Percentiles rank a stretch among this genome's conserved stretches.
phyloP scores from a whole-genome alignment of 2,888 invertebrate species.

The Luperina nickerlii region DNA sequence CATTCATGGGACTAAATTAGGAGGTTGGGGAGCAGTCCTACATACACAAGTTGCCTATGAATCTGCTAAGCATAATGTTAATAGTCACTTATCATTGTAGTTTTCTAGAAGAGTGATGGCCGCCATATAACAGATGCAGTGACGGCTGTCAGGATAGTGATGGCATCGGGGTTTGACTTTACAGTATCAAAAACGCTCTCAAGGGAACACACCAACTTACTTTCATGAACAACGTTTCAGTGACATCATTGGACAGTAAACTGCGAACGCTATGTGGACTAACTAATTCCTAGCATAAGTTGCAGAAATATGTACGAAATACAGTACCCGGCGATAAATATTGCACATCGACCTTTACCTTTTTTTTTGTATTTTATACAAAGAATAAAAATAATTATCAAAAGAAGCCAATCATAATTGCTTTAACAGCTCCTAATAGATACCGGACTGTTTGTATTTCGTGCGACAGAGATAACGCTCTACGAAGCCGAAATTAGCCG shows the following conservation, averaged over 20 bases:
- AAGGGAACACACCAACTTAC: background rate
- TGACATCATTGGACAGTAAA: background rate
- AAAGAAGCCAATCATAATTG: too few species aligned
- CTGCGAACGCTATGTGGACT: background rate
- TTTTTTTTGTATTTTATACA: too few species aligned
- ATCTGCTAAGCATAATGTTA: background rate
- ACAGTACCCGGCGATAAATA: too few species aligned
- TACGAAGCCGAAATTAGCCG: too few species aligned
- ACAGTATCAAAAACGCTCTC: too few species aligned
- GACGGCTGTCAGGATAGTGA: background rate
- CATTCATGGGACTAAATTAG: background rate
- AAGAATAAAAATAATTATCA: too few species aligned
- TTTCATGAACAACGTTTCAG: background rate
- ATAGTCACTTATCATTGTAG: background rate
- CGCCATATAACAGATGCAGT: background rate
- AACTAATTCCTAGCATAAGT: background rate
- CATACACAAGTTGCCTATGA: background rate
- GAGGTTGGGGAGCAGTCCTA: background rate
- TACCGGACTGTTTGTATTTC: too few species aligned
- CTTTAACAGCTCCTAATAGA: too few species aligned
- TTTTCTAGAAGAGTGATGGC: background rate
- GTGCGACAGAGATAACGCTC: too few species aligned
- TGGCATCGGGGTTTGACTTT: background rate
- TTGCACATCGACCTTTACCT: too few species aligned
- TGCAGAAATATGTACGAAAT: background rate